Conservation (phyloP, 2,888 invertebrate species). For the Strigamia transsilvanica region DNA sequence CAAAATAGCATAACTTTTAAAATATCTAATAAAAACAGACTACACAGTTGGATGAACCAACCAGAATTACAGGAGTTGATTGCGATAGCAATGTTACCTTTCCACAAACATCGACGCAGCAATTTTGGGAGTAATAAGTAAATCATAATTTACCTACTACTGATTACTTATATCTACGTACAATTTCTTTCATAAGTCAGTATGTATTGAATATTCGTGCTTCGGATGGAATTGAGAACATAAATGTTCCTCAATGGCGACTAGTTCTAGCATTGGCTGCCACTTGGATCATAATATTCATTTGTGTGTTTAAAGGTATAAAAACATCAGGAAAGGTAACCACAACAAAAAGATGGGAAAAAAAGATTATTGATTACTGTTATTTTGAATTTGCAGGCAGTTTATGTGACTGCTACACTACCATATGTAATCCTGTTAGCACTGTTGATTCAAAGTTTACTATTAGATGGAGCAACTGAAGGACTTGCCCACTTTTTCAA, state of each 20-base stretch:
- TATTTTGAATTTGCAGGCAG: constrained; percentile 58
- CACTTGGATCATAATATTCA: constrained; percentile 61
- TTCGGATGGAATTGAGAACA: constrained; percentile 58
- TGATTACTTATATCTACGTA: neutral
- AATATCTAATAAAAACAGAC: neutral
- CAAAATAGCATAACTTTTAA: neutral
- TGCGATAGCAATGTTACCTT: neutral
- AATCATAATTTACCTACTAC: neutral
- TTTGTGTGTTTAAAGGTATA: constrained; percentile 62
- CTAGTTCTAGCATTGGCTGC: constrained; percentile 60
- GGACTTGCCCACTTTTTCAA: constrained; percentile 61
- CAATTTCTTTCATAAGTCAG: constrained; percentile 55
- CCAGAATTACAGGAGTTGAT: too few relatives aligned
- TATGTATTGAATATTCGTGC: constrained; percentile 57
- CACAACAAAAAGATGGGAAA: neutral
- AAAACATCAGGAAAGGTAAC: constrained; percentile 62
- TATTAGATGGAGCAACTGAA: constrained; percentile 60
- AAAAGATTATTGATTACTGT: neutral
- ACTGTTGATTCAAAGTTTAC: constrained; percentile 60
- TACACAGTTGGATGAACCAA: neutral
- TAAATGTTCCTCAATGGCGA: constrained; percentile 61
- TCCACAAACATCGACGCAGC: constrained; percentile 16
- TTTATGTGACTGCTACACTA: constrained; percentile 62
- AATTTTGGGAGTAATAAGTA: constrained; percentile 48
- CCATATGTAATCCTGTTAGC: constrained; percentile 61